Evolutionary conservation across 2,888 invertebrate species (phyloP), one percentile per base, ranked within the genome.

Genomic region (Gonocerus acuteangulatus): DNA sequence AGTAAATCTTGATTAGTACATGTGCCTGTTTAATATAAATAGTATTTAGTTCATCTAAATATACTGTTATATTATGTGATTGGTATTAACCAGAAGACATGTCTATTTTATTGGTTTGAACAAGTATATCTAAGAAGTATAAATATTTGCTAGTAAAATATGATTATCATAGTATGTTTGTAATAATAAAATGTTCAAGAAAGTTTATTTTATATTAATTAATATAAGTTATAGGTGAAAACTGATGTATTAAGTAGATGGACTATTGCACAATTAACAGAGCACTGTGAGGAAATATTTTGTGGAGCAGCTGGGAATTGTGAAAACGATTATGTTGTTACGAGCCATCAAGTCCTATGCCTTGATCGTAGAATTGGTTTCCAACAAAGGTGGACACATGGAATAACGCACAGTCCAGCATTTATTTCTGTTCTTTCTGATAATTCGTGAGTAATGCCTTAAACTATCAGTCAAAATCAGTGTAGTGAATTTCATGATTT

Each of bases 361-460:
- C 47, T 62, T 13, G 62, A 62, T 39, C 47, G 36, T 2, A 42
- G 54, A 18, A n/a, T 11, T n/a, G 62, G 62, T 1, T 62, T 59
- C 44, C 27, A 18, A 21, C 58, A 58, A 7, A 22, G 60, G 13
- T 62, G 59, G 59, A 62, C 62, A 2, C 62, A 62, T 27, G 16
- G 39, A 6, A 34, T 62, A 1, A 27, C 52, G 0, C 52, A 51
- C n/a, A 48, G 32, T 18, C 62, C 62, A 27, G 16, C 52, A 45
- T 19, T 59, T 47, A 39, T 62, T 15, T 22, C 54, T 9, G 42
- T 61, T 13, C 56, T 42, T 34, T 9, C 15, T 42, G 7, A 15
- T n/a, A 11, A 11, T 48, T 48, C 19, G 15, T 4, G 11, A 9
- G 7, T 19, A 1, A 18, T 13, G 19, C 48, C 19, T 48, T n/a